Conservation (phyloP, 2,888 invertebrate genomes). For the Cephus rjabovi region DNA sequence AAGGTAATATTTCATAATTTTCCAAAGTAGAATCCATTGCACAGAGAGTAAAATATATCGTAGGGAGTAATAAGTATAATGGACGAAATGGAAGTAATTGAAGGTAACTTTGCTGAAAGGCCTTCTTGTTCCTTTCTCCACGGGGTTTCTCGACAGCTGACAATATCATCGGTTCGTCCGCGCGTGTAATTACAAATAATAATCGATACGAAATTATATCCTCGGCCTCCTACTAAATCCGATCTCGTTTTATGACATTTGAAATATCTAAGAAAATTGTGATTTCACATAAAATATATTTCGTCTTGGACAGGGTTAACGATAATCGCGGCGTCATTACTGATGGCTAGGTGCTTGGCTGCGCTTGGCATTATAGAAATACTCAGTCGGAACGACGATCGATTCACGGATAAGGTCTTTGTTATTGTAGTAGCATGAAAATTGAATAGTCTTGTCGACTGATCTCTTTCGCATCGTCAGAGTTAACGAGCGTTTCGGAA, state of each 20-base stretch:
- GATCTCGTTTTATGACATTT: slow-evolving; percentile 10
- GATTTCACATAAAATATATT: not conserved
- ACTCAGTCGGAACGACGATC: not conserved
- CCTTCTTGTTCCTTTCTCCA: slow-evolving; percentile 1
- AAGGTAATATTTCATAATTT: not conserved
- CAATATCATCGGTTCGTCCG: slow-evolving; percentile 11
- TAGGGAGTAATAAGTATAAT: not conserved
- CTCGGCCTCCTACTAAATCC: not conserved
- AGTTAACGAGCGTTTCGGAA: too few species aligned
- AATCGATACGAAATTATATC: slow-evolving; percentile 8
- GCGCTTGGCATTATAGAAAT: not conserved
- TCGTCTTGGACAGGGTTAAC: not conserved
- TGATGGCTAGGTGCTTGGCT: not conserved
- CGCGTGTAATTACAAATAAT: slow-evolving; percentile 16
- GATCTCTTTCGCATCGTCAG: too few species aligned
- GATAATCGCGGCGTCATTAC: not conserved
- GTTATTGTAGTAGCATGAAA: too few species aligned
- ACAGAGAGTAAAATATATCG: not conserved
- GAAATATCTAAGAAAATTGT: not conserved
- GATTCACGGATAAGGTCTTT: too few species aligned
- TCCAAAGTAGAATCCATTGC: not conserved
- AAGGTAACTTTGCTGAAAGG: not conserved
- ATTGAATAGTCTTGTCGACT: too few species aligned
- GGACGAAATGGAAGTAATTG: not conserved
- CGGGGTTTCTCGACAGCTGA: not conserved